A percentile compares a stretch with the other conserved stretches of the same genome.
Evolutionary conservation across 2,888 invertebrate genomes (phyloP).

Genomic region (Erebia epiphron): DNA sequence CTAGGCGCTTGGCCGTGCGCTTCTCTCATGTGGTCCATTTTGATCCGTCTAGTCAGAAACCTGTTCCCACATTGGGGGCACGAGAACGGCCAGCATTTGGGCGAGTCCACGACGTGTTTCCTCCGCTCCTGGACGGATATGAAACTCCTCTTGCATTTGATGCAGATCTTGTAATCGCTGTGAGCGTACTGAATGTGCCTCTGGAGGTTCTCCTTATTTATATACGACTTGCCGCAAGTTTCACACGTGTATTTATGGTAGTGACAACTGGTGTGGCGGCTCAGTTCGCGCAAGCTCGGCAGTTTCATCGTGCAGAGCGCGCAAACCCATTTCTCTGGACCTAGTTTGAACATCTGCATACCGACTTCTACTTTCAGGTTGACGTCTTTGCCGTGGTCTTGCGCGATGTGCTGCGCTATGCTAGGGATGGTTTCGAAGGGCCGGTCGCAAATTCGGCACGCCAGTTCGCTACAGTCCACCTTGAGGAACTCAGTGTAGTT

Average conservation of each 20-base stretch:
- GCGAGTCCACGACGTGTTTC: constrained; percentile 51
- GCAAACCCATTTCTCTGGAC: constrained; percentile 54
- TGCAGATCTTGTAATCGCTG: constrained; percentile 47
- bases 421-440: constrained; percentile 46
- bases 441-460: constrained; percentile 55
- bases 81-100: constrained; percentile 56
- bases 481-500: constrained; percentile 47
- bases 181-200: constrained; percentile 48
- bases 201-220: constrained; percentile 52
- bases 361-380: constrained; percentile 54
- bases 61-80: constrained; percentile 59
- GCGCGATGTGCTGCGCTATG: constrained; percentile 52
- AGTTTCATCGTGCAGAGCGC: constrained; percentile 53
- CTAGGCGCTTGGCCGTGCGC: constrained; percentile 47
- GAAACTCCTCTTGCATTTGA: constrained; percentile 54
- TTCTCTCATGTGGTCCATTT: constrained; percentile 53
- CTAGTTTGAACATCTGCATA: constrained; percentile 58
- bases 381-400: constrained; percentile 50
- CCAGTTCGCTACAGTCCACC: constrained; percentile 61
- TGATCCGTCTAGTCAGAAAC: constrained; percentile 53
- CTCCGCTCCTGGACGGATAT: constrained; percentile 53
- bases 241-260: constrained; percentile 62
- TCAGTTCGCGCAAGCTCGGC: constrained; percentile 55
- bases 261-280: constrained; percentile 60
- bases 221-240: constrained; percentile 62